phyloP scores from a whole-genome alignment of 37 sponge, comb jelly and placozoan genomes.

The Crambe crambe region DNA sequence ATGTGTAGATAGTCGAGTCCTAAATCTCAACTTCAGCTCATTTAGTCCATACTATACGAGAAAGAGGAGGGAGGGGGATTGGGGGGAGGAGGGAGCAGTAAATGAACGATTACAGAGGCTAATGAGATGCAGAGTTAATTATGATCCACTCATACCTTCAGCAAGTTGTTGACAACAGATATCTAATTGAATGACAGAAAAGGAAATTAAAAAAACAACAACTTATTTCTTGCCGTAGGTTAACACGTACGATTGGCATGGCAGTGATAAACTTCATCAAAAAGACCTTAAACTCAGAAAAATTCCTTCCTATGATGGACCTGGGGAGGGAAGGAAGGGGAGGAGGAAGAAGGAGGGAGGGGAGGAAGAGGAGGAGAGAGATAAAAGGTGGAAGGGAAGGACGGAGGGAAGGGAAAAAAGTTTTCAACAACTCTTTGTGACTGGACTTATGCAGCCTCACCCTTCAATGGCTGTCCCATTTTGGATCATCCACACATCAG shows the following conservation, averaged over 20 bases:
- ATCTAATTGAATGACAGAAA: conserved; percentile 44
- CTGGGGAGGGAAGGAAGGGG: conserved; percentile 28
- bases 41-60: conserved; percentile 77
- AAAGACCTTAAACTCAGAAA: conserved; percentile 44
- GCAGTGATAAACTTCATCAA: conserved; percentile 72
- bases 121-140: neutral
- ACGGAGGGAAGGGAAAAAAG: neutral
- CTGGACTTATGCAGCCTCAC: conserved; percentile 34
- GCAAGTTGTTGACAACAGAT: conserved; percentile 71
- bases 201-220: neutral
- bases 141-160: conserved; percentile 59
- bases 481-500: conserved; percentile 95
- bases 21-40: conserved; percentile 85
- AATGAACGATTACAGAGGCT: neutral
- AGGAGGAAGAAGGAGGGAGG: neutral
- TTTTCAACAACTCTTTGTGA: neutral
- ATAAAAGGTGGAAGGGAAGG: too few species aligned
- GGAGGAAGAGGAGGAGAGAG: neutral
- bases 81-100: neutral
- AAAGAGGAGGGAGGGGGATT: too few species aligned
- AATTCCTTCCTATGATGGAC: conserved; percentile 83
- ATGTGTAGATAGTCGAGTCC: conserved; percentile 67
- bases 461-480: conserved; percentile 90
- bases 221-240: conserved; percentile 24
- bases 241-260: conserved; percentile 86